Evolutionary conservation across 2,888 invertebrate species (phyloP), one percentile per base, ranked within the genome.

Genomic region (Leptinotarsa haldemani): DNA sequence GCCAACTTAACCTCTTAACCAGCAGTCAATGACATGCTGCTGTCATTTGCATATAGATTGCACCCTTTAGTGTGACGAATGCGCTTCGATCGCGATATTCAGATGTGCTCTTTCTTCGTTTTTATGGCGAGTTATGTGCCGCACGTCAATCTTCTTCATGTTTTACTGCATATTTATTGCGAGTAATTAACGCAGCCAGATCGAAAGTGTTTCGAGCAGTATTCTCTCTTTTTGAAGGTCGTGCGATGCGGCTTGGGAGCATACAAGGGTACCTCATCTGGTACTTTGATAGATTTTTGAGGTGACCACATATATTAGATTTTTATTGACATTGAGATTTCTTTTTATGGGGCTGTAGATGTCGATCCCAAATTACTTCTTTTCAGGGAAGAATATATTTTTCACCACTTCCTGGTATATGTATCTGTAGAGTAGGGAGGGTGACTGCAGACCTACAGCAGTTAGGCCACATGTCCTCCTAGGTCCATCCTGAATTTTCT

Each of bases 21-120:
- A 80, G 79, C 83, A 82, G 80, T 80, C 84, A 84, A 79, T 78
- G 78, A 78, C 84, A 78, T 78, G 80, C 78, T 81, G 50, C 50
- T 50, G 81, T 81, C 82, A 87, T 87, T 87, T 86, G 87, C 87
- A 87, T 87, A 86, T 87, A 87, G 86, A 87, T 87, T 87, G 84
- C 85, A 82, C 86, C 85, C 85, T 85, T 83, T 81, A 82, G 83
- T 84, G 84, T 83, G 80, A 79, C 85, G 82, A 85, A 85, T 84
- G 80, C 73, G 79, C 79, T 80, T 78, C 79, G 84, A 83, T 84
- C 82, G 82, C 83, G 84, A 84, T 83, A 83, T 83, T 83, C 81
- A 80, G 79, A 80, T 82, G 83, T 83, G 40, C 40, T 40, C 40
- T 83, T 83, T 81, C 80, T 77, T 77, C 80, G 77, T 84, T 85